Evolutionary conservation across 2,113 vertebrate species (phyloP).

Genomic region (Corythornis vintsioides): DNA sequence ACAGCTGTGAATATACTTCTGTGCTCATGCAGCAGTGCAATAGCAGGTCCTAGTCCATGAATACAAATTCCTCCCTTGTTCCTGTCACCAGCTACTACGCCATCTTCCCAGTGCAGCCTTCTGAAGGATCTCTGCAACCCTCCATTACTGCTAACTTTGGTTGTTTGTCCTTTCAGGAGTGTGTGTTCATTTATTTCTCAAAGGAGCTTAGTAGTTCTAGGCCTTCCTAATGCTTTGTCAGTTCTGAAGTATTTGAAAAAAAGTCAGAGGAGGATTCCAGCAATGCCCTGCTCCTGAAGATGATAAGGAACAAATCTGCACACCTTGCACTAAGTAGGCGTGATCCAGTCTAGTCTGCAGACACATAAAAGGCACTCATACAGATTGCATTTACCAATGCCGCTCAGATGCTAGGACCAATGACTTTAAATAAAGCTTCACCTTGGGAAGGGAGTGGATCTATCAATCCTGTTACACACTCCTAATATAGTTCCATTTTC

Average conservation of each 20-base stretch:
- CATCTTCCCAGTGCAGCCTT: not conserved
- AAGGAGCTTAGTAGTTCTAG: not conserved
- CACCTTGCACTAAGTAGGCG: not conserved
- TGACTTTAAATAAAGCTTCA: not conserved
- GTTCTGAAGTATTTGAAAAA: not conserved
- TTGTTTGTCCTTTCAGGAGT: not conserved
- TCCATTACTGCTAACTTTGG: not conserved
- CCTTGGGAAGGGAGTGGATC: not conserved
- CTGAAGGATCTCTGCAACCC: not conserved
- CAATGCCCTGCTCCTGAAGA: not conserved
- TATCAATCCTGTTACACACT: not conserved
- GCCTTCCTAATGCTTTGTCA: not conserved
- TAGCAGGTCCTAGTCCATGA: not conserved
- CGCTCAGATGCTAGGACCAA: not conserved
- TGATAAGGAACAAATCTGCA: not conserved
- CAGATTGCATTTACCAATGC: not conserved
- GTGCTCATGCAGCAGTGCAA: not conserved
- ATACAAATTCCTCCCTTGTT: not conserved
- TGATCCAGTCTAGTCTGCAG: not conserved
- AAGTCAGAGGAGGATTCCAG: not conserved
- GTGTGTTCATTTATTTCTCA: not conserved
- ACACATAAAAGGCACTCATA: accelerated
- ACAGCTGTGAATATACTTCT: not conserved
- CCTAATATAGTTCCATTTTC: not conserved
- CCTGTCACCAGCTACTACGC: not conserved